These are phyloP conservation scores for Drosophila helvetica DNA, from an alignment of 2,888 invertebrate genomes.

Conservation along the genomic window DNA sequence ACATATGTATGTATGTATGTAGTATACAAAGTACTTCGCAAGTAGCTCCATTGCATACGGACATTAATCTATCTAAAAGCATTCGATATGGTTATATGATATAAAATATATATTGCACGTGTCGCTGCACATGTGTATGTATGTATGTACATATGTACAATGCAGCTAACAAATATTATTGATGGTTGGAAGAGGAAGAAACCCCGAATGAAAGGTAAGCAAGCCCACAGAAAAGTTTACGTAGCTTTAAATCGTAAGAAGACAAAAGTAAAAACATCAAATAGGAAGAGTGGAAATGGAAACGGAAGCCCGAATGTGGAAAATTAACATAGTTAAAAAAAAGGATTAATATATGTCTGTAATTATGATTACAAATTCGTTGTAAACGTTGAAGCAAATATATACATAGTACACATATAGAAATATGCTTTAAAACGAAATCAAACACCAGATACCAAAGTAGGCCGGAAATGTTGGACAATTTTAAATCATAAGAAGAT, in stretches of 20 bases:
- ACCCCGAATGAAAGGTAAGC: slow-evolving; percentile 53
- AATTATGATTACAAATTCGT: too few species aligned
- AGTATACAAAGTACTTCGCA: slow-evolving; percentile 29
- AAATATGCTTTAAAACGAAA: too few species aligned
- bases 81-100: slow-evolving; percentile 18
- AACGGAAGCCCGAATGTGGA: not conserved
- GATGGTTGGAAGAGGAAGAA: slow-evolving; percentile 11
- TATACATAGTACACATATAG: too few species aligned
- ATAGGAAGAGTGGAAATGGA: too few species aligned
- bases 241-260: slow-evolving; percentile 53
- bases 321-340: too few species aligned
- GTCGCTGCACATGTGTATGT: too few species aligned
- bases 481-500: slow-evolving; percentile 39
- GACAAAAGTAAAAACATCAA: not conserved
- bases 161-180: slow-evolving; percentile 19
- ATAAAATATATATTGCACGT: not conserved
- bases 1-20: slow-evolving; percentile 13
- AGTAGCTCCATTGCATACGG: slow-evolving; percentile 35
- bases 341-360: too few species aligned
- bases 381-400: too few species aligned
- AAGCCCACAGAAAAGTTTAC: slow-evolving; percentile 60
- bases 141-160: not conserved
- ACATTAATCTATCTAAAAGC: slow-evolving; percentile 27
- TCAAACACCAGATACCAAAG: too few species aligned
- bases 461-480: too few species aligned